Evolutionary conservation across 2,797 vertebrate species (phyloP).

Genomic region (Dryobates pubescens): DNA sequence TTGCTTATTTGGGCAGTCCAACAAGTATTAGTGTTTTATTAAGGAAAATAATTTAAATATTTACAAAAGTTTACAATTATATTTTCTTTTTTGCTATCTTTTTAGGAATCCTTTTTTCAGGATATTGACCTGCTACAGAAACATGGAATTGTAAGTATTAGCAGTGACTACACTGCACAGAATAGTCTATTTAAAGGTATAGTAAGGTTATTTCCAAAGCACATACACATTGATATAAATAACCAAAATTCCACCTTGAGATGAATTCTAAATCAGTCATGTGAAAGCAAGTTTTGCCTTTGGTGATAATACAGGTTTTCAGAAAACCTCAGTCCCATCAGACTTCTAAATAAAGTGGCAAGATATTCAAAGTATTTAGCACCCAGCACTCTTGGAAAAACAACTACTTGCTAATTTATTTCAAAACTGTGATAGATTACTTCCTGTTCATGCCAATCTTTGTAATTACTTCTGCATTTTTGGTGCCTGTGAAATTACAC

Average conservation of each 20-base stretch:
- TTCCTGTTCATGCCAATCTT: slow-evolving; percentile 65
- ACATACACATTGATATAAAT: neutral
- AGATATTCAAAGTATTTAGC: slow-evolving; percentile 57
- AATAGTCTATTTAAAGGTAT: neutral
- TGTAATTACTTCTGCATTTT: slow-evolving; percentile 51
- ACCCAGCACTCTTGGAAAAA: slow-evolving; percentile 43
- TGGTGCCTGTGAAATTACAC: slow-evolving; percentile 33
- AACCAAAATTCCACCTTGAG: neutral
- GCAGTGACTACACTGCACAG: neutral
- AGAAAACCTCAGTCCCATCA: slow-evolving; percentile 30
- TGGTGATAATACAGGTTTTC: slow-evolving; percentile 24
- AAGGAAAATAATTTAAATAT: neutral
- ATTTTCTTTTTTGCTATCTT: neutral
- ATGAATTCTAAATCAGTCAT: neutral
- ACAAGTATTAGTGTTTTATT: neutral
- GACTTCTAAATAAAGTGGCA: slow-evolving; percentile 40
- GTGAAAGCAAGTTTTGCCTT: slow-evolving; percentile 23
- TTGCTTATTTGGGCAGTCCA: slow-evolving; percentile 20
- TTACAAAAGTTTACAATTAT: neutral
- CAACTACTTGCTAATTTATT: slow-evolving; percentile 58
- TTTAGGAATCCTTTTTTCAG: slow-evolving; percentile 95
- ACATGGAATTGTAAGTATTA: slow-evolving; percentile 94
- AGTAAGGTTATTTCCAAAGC: neutral
- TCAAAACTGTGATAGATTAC: slow-evolving; percentile 61
- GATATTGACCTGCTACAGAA: slow-evolving; percentile 97